A percentile compares a stretch with the other conserved stretches of the same genome.
Evolutionary conservation across 2,797 vertebrate species (phyloP).

Genomic region (Sebastes dallii): DNA sequence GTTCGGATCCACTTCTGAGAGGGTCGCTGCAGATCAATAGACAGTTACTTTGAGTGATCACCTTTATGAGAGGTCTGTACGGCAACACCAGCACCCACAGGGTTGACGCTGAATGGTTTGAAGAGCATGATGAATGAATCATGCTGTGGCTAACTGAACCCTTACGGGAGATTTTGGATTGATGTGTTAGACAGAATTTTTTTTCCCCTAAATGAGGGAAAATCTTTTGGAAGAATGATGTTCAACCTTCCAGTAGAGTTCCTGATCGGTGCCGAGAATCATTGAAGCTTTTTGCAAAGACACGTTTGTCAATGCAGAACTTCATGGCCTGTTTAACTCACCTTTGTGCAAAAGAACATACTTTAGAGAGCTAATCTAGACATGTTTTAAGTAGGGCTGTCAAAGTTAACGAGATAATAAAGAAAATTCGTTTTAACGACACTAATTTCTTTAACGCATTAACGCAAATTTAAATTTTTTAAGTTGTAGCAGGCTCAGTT

Average conservation of each 20-base stretch:
- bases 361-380: not conserved
- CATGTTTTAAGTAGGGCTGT: not conserved
- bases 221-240: not conserved
- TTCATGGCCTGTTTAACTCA: not conserved
- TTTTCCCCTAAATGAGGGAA: not conserved
- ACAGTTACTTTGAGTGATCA: not conserved
- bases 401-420: too few species aligned
- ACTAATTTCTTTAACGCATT: too few species aligned
- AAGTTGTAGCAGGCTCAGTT: too few species aligned
- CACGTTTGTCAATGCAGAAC: not conserved
- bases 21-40: not conserved
- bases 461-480: fast-evolving
- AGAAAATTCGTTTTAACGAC: too few species aligned
- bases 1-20: not conserved
- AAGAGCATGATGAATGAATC: not conserved
- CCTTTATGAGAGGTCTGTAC: not conserved
- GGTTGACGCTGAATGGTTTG: not conserved
- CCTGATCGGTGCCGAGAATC: not conserved
- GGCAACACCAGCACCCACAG: not conserved
- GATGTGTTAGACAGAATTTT: not conserved
- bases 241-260: not conserved
- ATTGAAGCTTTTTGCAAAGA: not conserved
- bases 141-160: not conserved
- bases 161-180: not conserved
- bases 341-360: not conserved